phyloP scores from a whole-genome alignment of 2,888 invertebrate species.

The Andrena bicolor region DNA sequence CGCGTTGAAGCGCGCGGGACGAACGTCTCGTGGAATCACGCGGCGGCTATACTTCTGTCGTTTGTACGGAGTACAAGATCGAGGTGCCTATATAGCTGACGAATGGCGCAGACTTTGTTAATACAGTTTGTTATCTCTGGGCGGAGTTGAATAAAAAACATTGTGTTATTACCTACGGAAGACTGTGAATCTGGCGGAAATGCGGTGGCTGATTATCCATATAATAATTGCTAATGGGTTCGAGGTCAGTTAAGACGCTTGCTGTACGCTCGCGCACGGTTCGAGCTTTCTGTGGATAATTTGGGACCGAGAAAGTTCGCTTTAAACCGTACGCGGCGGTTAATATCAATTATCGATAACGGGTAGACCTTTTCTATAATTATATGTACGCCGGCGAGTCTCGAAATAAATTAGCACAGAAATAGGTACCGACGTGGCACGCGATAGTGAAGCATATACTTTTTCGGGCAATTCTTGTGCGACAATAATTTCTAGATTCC shows the following conservation, averaged over 20 bases:
- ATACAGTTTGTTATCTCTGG: constrained; percentile 28
- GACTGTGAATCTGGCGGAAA: not conserved
- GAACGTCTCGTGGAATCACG: not conserved
- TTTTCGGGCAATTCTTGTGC: not conserved
- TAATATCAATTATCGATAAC: constrained; percentile 52
- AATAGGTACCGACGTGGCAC: not conserved
- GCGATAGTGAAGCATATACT: not conserved
- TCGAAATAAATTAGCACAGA: constrained; percentile 23
- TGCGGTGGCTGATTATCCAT: not conserved
- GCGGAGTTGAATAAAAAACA: constrained; percentile 28
- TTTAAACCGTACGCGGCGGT: not conserved
- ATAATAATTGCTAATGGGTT: not conserved
- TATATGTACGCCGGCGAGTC: constrained; percentile 12
- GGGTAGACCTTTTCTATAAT: constrained; percentile 47
- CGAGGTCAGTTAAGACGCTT: not conserved
- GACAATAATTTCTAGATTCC: not conserved
- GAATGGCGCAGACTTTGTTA: constrained; percentile 36
- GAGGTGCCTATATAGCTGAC: constrained; percentile 8
- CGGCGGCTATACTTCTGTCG: constrained; percentile 4
- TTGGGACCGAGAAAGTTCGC: constrained; percentile 13
- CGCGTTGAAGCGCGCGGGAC: not conserved
- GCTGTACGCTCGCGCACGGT: not conserved
- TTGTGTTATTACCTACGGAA: constrained; percentile 13
- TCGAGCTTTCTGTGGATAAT: not conserved
- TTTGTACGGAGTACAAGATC: constrained; percentile 18